phyloP scores from a whole-genome alignment of 1,140 invertebrate genomes.

The Monochamus saltuarius region DNA sequence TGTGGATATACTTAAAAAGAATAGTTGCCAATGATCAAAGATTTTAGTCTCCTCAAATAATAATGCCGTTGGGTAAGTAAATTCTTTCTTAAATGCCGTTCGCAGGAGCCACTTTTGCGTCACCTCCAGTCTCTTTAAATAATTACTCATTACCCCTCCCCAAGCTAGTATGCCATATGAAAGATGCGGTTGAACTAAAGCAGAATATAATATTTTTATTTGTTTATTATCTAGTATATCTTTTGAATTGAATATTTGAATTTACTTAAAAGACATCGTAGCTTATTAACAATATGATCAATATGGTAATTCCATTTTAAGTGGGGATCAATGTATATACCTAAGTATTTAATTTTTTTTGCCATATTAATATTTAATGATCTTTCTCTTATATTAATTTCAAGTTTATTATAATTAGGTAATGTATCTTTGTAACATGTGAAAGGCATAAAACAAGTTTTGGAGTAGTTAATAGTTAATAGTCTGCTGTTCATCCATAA shows the following conservation, averaged over 20 bases:
- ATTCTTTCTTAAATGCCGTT: neutral
- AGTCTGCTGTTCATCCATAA: too few relatives aligned
- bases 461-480: too few relatives aligned
- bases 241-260: neutral
- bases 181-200: neutral
- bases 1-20: too few relatives aligned
- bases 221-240: neutral
- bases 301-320: neutral
- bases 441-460: too few relatives aligned
- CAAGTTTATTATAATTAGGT: too few relatives aligned
- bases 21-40: too few relatives aligned
- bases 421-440: too few relatives aligned
- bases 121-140: neutral
- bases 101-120: neutral
- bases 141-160: slow-evolving; percentile 1
- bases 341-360: slow-evolving; percentile 1
- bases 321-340: neutral
- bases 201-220: neutral
- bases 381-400: too few relatives aligned
- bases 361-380: too few relatives aligned
- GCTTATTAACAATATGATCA: neutral
- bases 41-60: too few relatives aligned
- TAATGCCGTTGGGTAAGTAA: too few relatives aligned
- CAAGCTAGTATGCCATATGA: neutral
- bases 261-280: neutral